Conservation (phyloP, 1,140 invertebrate species). For the Drosophila truncata region DNA sequence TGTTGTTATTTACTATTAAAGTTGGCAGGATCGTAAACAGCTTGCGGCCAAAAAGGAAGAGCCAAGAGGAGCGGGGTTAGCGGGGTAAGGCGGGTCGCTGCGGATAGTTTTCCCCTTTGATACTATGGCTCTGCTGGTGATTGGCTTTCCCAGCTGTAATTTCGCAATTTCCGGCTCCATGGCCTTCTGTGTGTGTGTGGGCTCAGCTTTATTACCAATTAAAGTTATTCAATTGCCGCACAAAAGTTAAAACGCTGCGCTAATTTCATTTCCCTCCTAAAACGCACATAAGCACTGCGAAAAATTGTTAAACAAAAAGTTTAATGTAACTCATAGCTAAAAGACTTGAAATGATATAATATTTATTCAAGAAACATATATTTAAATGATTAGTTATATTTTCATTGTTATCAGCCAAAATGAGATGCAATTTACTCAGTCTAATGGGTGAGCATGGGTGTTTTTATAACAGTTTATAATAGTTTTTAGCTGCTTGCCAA, state of each 20-base stretch:
- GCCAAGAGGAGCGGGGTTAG: neutral
- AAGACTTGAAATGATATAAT: too few species aligned
- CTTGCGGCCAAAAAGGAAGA: conserved; percentile 52
- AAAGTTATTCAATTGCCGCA: conserved; percentile 79
- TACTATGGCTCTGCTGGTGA: conserved; percentile 50
- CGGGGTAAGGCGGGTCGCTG: neutral
- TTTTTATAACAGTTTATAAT: too few species aligned
- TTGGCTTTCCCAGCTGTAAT: conserved; percentile 62
- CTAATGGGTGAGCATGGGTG: too few species aligned
- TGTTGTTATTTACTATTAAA: conserved; percentile 83
- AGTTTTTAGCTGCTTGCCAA: too few species aligned
- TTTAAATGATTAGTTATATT: too few species aligned
- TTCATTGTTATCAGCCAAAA: too few species aligned
- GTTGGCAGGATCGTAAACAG: conserved; percentile 69
- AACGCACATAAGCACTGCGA: conserved; percentile 10
- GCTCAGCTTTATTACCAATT: conserved; percentile 69
- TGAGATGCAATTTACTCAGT: too few species aligned
- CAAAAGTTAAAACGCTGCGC: conserved; percentile 68
- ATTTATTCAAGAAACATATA: too few species aligned
- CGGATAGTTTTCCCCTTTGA: conserved; percentile 46
- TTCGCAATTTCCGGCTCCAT: conserved; percentile 59
- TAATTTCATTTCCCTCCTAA: conserved; percentile 59
- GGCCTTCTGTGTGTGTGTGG: conserved; percentile 12
- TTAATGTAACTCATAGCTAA: too few species aligned
- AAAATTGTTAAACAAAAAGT: neutral